Evolutionary conservation across 1,140 invertebrate species (phyloP), one percentile per base, ranked within the genome.

Genomic region (Apis cerana): DNA sequence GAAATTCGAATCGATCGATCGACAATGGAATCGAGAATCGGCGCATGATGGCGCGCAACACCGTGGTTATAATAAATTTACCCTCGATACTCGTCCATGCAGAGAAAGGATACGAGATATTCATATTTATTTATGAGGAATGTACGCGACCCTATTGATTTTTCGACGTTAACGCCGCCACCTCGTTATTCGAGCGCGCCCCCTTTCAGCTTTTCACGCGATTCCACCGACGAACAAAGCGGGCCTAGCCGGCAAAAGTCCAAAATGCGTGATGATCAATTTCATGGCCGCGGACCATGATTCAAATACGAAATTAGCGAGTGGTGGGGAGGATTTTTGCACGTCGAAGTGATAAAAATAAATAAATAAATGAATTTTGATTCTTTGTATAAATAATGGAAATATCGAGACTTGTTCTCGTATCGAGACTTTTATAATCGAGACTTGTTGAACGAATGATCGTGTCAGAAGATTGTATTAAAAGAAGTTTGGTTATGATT

Each of bases 51-150:
- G 10, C 3, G 9, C 33, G 19, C 17, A 12, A 23, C 5, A 21
- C 33, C 54, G 27, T 33, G 23, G 75, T 62, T 70, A 75, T 85
- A 83, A 85, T 79, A 74, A 74, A 83, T 85, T 83, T 83, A 80
- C 75, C 33, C 58, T 69, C 59, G 69, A 75, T 79, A 54, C 56
- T 19, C 33, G 58, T 62, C 27, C 1, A 10, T 5, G 68, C 61
- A 52, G 76, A 71, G 72, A 65, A 64, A 70, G 79, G 78, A 65
- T 43, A 23, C 82, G 84, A 81, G 72, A 88, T 86, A 89, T 91
- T 91, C 85, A 88, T 88, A 91, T 90, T 90, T 91, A 91, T 92
- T 91, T 90, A 91, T 91, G 88, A 67, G 87, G 87, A 89, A 85
- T 82, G 85, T 64, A 64, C 78, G 69, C 68, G 71, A 67, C 70